Base-by-base conservation (phyloP, 2,888 invertebrate species). In the Vesta saturnalis region DNA sequence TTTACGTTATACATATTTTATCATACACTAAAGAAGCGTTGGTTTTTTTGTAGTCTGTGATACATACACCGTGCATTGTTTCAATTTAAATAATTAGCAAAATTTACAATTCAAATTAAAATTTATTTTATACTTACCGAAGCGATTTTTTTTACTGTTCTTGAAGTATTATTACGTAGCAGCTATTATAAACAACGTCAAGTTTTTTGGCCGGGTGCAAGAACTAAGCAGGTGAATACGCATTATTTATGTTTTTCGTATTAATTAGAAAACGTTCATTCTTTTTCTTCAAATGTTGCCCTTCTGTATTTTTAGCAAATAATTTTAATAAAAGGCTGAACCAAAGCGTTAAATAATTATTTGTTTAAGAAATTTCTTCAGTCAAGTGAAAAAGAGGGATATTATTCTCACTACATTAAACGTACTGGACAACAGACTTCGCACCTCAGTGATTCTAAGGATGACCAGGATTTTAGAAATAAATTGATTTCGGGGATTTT, bases 381-480 rank as follows among this genome's bases (percentile, higher is more conserved):
- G 64, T 67, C 67, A 62, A 55, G 43, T 62, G 67, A 66, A 67
- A 67, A 67, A 59, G 56, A 59, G 59, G 70, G 70, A 49, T 43
- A 63, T 71, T 71, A 71, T 23, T 46, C 60, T 43, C 71, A 56
- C 22, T 60, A 68, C 71, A 71, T 71, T 71, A 65, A 62, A 22
- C 64, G 21, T 57, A 54, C 58, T 69, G 76, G 75, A 74, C 75
- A 71, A 70, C 64, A 67, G 68, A 70, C 61, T 71, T 76, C 73
- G 76, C 77, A 77, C 77, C 77, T 77, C 76, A 73, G 68, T 76
- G 75, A 72, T 59, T 69, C 69, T 71, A 66, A 57, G 73, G 72
- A 75, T 75, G 74, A 71, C 73, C 72, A 60, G 73, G 74, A 72
- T 74, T 75, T 76, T 63, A 55, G 64, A 62, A 39, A 65, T 64